phyloP scores from a whole-genome alignment of 2,113 vertebrate species.

The Todiramphus saurophagus region DNA sequence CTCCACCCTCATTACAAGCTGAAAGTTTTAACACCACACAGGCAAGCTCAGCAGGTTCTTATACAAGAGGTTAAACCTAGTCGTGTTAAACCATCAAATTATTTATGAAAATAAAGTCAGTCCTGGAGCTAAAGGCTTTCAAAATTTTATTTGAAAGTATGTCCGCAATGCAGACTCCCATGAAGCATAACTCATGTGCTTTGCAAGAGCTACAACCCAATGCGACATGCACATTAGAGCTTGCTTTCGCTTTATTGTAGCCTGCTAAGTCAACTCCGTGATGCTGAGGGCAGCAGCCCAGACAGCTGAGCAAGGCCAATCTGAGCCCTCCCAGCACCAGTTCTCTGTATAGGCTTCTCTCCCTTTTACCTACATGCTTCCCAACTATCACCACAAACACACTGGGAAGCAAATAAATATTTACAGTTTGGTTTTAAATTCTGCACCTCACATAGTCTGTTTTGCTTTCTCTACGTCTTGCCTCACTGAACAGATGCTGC shows the following conservation, averaged over 20 bases:
- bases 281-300: background rate
- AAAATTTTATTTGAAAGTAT: background rate
- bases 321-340: background rate
- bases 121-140: background rate
- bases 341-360: background rate
- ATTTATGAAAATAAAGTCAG: constrained; percentile 23
- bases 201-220: background rate
- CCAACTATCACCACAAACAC: background rate
- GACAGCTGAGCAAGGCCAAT: accelerated
- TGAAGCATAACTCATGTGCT: accelerated
- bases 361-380: background rate
- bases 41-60: background rate
- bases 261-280: background rate
- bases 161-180: background rate
- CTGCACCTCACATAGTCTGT: background rate
- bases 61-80: background rate
- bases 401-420: background rate
- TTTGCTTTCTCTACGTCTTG: background rate
- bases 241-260: background rate
- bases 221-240: background rate
- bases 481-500: background rate
- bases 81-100: background rate
- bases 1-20: background rate
- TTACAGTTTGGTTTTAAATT: background rate
- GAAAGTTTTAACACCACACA: background rate